Percentiles rank a stretch among this genome's conserved stretches.
Evolutionary conservation across 2,888 invertebrate genomes (phyloP).

Genomic region (Eupithecia insigniata): DNA sequence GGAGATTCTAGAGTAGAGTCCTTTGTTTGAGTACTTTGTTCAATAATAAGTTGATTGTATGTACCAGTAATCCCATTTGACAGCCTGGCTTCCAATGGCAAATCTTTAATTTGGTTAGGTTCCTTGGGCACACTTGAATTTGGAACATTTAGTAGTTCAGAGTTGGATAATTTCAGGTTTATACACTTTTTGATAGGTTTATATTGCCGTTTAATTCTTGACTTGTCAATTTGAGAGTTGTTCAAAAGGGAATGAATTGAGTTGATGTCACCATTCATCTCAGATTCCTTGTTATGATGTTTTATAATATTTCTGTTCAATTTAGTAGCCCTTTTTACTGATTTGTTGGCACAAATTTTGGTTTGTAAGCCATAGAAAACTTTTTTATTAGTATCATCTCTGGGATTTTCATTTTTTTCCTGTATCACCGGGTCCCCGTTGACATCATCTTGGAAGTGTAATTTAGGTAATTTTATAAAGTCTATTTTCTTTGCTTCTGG

Average conservation of each 20-base stretch:
- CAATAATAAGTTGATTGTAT: background rate
- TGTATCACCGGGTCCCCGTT: background rate
- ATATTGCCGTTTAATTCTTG: background rate
- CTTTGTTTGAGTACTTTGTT: background rate
- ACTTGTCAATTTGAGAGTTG: background rate
- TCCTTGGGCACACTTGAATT: background rate
- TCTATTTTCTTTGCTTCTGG: conserved; percentile 7
- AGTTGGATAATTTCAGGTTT: background rate
- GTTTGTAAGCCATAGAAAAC: background rate
- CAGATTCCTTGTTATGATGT: background rate
- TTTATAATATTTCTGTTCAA: background rate
- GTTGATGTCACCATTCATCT: background rate
- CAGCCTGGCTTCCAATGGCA: background rate
- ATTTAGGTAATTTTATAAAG: background rate
- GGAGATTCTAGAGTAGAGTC: background rate
- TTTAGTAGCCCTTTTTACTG: background rate
- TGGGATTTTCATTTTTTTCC: background rate
- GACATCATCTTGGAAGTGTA: background rate
- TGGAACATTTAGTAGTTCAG: background rate
- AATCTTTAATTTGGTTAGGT: background rate
- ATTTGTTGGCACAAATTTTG: background rate
- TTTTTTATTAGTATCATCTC: background rate
- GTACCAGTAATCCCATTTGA: background rate
- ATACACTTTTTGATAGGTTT: background rate
- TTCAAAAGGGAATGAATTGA: background rate